Evolutionary conservation across 2,888 invertebrate genomes (phyloP).

Genomic region (Lepidochrysops patricia): DNA sequence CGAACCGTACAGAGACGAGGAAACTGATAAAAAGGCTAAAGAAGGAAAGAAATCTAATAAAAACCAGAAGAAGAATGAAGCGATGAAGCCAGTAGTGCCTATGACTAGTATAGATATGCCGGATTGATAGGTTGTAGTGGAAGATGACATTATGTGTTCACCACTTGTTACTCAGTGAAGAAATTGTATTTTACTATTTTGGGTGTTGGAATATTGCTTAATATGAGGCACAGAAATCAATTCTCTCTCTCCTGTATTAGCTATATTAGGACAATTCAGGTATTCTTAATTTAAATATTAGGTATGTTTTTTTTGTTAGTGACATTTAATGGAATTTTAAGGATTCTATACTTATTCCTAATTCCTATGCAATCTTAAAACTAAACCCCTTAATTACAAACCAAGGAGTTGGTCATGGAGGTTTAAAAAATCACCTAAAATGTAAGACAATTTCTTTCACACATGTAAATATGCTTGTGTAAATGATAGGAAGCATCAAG

Average conservation of each 20-base stretch:
- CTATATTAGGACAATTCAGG: no score
- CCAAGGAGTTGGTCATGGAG: background rate
- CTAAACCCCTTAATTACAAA: background rate
- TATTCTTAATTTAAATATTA: no score
- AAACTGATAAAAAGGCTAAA: slow-evolving; percentile 62
- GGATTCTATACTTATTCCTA: no score
- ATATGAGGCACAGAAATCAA: no score
- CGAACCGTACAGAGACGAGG: slow-evolving; percentile 66
- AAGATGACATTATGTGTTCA: slow-evolving; percentile 50
- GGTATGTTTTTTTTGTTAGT: background rate
- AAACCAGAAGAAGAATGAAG: slow-evolving; percentile 83
- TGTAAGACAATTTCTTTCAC: background rate
- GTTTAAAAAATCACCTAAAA: background rate
- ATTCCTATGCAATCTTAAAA: no score
- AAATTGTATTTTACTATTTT: slow-evolving; percentile 5
- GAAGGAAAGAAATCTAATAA: slow-evolving; percentile 78
- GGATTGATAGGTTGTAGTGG: slow-evolving; percentile 76
- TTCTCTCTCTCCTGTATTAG: no score
- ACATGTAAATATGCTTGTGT: slow-evolving; percentile 38
- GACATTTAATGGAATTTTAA: no score
- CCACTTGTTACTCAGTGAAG: slow-evolving; percentile 16
- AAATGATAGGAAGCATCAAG: slow-evolving; percentile 51
- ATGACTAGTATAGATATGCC: slow-evolving; percentile 93
- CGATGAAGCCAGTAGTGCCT: slow-evolving; percentile 89
- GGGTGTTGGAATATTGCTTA: slow-evolving; percentile 27